These are phyloP conservation scores for Aphyosemion australe DNA, from an alignment of 2,113 vertebrate species.

Conservation along the genomic window DNA sequence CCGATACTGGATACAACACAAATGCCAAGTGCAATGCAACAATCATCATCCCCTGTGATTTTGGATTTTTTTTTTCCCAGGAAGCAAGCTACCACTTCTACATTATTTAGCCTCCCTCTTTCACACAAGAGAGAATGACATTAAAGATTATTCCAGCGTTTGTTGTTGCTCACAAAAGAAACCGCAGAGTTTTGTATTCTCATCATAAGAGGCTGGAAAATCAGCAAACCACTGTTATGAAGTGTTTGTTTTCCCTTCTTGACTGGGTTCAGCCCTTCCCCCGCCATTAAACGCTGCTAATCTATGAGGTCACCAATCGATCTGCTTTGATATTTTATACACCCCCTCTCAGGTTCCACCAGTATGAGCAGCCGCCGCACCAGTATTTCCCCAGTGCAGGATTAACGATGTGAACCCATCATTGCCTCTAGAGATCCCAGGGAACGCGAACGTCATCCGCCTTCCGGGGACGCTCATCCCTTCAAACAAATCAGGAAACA, in stretches of 20 bases:
- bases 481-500: conserved; percentile 9
- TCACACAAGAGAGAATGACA: conserved; percentile 66
- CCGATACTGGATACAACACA: conserved; percentile 66
- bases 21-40: conserved; percentile 56
- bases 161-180: conserved; percentile 48
- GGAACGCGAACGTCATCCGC: conserved; percentile 9
- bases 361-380: conserved; percentile 21
- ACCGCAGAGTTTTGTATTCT: conserved; percentile 24
- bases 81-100: conserved; percentile 56
- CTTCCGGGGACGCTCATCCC: background rate
- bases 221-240: conserved; percentile 17
- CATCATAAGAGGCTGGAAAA: conserved; percentile 28
- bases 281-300: conserved; percentile 12
- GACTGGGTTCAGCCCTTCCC: conserved; percentile 43
- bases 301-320: conserved; percentile 61
- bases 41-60: conserved; percentile 64
- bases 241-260: conserved; percentile 45
- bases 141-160: conserved; percentile 63
- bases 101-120: conserved; percentile 61
- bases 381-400: conserved; percentile 40
- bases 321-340: conserved; percentile 69
- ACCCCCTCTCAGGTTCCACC: conserved; percentile 36
- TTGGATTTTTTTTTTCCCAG: conserved; percentile 30
- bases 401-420: conserved; percentile 40
- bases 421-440: conserved; percentile 16